Conservation (phyloP, 2,113 vertebrate genomes). For the Sigmodon hispidus region DNA sequence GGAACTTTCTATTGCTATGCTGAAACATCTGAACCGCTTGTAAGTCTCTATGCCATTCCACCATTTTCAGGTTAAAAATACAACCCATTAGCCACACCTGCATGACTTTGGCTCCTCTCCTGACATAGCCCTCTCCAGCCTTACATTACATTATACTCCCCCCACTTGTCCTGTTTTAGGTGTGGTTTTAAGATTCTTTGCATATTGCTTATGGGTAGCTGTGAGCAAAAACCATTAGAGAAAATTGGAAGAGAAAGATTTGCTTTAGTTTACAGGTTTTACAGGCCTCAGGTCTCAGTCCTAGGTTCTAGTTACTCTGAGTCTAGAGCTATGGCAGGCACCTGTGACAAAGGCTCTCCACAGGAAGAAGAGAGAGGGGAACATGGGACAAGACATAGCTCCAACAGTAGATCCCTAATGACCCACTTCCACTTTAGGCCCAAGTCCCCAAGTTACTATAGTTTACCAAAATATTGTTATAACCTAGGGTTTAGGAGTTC, state of each 20-base stretch:
- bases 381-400: background rate
- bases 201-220: background rate
- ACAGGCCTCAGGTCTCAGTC: background rate
- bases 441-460: background rate
- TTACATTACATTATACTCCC: fast-evolving
- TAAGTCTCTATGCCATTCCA: background rate
- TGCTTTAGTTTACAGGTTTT: background rate
- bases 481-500: background rate
- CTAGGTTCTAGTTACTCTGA: background rate
- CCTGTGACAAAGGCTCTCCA: background rate
- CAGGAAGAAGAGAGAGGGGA: background rate
- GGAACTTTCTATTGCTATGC: background rate
- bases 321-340: background rate
- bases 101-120: background rate
- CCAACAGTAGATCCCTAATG: background rate
- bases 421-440: background rate
- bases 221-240: background rate
- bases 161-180: background rate
- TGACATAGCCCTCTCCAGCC: background rate
- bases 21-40: background rate
- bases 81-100: background rate
- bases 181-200: background rate
- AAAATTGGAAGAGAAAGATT: background rate
- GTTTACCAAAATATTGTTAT: background rate
- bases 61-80: background rate